These are phyloP conservation scores for Hippocampus zosterae DNA, from an alignment of 2,113 vertebrate species.

Conservation along the genomic window DNA sequence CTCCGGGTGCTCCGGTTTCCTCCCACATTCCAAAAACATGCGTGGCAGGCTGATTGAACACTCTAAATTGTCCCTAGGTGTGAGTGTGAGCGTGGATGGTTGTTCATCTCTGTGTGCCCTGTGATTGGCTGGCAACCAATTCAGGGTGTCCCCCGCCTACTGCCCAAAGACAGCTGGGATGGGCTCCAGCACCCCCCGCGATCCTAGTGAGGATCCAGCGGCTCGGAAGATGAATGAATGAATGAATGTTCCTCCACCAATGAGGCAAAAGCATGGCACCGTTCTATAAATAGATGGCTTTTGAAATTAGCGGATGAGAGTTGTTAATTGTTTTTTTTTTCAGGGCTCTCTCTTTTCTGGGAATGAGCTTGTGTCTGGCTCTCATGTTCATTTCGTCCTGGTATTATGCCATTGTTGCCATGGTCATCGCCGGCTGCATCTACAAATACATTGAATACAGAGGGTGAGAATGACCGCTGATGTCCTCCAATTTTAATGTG, in stretches of 20 bases:
- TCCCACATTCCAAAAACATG: too few relatives aligned
- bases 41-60: too few relatives aligned
- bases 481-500: not conserved
- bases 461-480: slow-evolving; percentile 76
- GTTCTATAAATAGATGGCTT: not conserved
- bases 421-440: slow-evolving; percentile 89
- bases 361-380: slow-evolving; percentile 94
- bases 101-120: too few relatives aligned
- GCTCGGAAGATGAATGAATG: too few relatives aligned
- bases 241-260: slow-evolving; percentile 10
- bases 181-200: too few relatives aligned
- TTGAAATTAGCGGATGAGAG: not conserved
- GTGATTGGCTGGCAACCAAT: too few relatives aligned
- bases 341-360: slow-evolving; percentile 93
- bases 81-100: too few relatives aligned
- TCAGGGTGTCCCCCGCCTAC: too few relatives aligned
- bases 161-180: too few relatives aligned
- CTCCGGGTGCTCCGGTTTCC: too few relatives aligned
- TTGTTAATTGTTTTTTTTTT: not conserved
- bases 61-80: too few relatives aligned
- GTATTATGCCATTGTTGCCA: slow-evolving; percentile 92
- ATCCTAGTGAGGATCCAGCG: too few relatives aligned
- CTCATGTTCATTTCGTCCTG: slow-evolving; percentile 98
- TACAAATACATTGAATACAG: slow-evolving; percentile 98
- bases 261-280: not conserved